A percentile compares a stretch with the other conserved stretches of the same genome.
Conservation (phyloP, 2,888 invertebrate genomes). For the Drosophila koepferae region DNA sequence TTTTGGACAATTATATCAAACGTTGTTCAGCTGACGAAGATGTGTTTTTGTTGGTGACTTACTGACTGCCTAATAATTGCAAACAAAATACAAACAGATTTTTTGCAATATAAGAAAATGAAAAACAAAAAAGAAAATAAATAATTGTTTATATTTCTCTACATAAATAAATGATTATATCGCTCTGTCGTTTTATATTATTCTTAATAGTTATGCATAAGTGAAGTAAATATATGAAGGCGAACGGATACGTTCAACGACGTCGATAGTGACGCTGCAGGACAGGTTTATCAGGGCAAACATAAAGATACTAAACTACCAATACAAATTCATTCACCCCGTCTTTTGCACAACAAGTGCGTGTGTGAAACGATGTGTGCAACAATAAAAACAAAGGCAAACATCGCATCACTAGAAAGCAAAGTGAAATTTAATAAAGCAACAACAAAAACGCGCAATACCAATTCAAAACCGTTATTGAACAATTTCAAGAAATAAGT, state of each 20-base stretch:
- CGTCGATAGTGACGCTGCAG: conserved; percentile 47
- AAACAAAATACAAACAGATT: conserved; percentile 21
- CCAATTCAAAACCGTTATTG: conserved; percentile 73
- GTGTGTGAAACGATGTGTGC: conserved; percentile 50
- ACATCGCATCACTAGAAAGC: conserved; percentile 66
- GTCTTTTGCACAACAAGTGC: conserved; percentile 36
- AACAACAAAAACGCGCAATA: conserved; percentile 54
- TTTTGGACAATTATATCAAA: conserved; percentile 54
- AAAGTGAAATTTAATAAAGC: conserved; percentile 76
- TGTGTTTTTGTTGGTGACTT: conserved; percentile 24
- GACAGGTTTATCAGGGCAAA: conserved; percentile 70
- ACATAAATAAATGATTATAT: background rate
- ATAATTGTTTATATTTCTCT: background rate
- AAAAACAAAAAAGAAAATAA: background rate
- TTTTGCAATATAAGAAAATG: conserved; percentile 3
- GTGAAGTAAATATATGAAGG: conserved; percentile 39
- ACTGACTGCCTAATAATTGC: conserved; percentile 30
- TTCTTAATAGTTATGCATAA: conserved; percentile 2
- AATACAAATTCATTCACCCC: conserved; percentile 19
- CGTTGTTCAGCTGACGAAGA: conserved; percentile 30
- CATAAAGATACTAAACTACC: conserved; percentile 41
- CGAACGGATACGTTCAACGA: conserved; percentile 24
- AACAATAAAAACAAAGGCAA: conserved; percentile 45
- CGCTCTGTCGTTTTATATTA: background rate
- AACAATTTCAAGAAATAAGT: conserved; percentile 75